These are phyloP conservation scores for Tonatia bakeri DNA, from an alignment of 2,113 vertebrate species.

Conservation along the genomic window DNA sequence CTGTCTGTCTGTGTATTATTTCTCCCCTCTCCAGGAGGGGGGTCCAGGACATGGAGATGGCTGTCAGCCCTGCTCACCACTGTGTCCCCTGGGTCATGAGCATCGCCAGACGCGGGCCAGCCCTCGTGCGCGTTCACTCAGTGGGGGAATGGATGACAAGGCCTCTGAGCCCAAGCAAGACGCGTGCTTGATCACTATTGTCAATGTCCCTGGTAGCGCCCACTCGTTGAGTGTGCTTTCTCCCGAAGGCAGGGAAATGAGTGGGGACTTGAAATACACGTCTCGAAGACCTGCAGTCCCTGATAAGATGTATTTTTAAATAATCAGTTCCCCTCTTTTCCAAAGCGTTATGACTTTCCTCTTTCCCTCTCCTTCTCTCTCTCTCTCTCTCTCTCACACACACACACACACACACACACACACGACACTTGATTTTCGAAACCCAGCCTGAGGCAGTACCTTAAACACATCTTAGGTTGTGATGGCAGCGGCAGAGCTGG, in stretches of 20 bases:
- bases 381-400: not conserved
- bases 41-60: fast-evolving
- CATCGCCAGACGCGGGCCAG: not conserved
- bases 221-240: not conserved
- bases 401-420: not conserved
- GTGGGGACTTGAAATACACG: not conserved
- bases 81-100: not conserved
- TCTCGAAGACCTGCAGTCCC: not conserved
- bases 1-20: not conserved
- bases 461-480: not conserved
- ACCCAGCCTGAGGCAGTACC: not conserved
- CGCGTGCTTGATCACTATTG: too few species aligned
- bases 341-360: not conserved
- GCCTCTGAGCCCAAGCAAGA: not conserved
- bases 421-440: not conserved
- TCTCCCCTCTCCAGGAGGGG: not conserved
- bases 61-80: not conserved
- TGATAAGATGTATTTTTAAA: not conserved
- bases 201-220: not conserved
- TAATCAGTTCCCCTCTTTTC: not conserved
- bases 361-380: not conserved
- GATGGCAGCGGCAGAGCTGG: not conserved
- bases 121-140: not conserved
- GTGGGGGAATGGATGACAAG: not conserved
- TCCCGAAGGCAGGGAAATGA: not conserved